Base-by-base conservation (phyloP, 2,113 vertebrate genomes). In the Papio anubis region DNA sequence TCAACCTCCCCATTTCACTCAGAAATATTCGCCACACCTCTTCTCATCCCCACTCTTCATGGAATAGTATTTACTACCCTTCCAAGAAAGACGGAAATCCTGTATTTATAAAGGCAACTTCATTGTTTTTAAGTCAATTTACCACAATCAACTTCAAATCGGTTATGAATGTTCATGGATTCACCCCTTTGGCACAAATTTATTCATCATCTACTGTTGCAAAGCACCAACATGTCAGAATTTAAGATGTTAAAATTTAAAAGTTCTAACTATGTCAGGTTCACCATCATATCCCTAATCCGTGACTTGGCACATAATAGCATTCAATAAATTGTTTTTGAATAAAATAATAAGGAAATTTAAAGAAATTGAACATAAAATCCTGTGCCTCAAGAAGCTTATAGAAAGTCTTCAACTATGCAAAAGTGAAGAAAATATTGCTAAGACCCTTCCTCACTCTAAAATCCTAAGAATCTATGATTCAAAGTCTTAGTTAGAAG, bases 21-120 rank as follows among this genome's bases (percentile, higher is more conserved):
- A 88, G 16, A 92, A 45, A 5, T 59, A 80, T n/a, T 21, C 23
- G 85, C 9, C 38, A 72, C 1, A 66, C 20, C 12, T 80, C 52
- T 27, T 17, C 35, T 30, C 12, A 38, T 13, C 57, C 45, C 68
- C 79, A 17, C 45, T 83, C 82, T 86, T 92, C 38, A 68, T 43
- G 23, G 73, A 88, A 40, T 76, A 92, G 8, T 93, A 93, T 64
- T 95, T 94, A 59, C 68, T 96, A 66, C 40, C 93, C 20, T 95
- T 90, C 13, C 14, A 8, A 55, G 66, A 96, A 91, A 82, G 38
- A 72, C 21, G 50, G 59, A 75, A 48, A 52, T 72, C 25, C 23
- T 83, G 3, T 82, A 55, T 40, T 78, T 91, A 93, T 70, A 66
- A 89, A 94, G 52, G 14, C 8, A 27, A 45, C 4, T 21, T 92